These are phyloP conservation scores for Lanistes nyassanus DNA, from an alignment of 1,140 invertebrate species.

Conservation along the genomic window DNA sequence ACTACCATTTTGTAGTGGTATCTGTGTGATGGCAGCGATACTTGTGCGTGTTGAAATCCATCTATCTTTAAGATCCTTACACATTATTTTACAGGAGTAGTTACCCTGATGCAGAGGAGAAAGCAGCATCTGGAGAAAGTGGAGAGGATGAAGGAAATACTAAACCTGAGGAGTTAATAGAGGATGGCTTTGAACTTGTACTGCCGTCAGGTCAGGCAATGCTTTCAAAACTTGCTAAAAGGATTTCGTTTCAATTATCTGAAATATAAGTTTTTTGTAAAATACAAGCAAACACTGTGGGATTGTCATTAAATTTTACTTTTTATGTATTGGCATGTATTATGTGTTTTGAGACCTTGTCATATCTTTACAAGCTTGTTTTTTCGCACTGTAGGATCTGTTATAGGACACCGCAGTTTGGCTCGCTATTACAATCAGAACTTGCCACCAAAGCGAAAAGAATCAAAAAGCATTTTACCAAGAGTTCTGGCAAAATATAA, in stretches of 20 bases:
- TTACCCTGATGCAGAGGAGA: conserved; percentile 57
- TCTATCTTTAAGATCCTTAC: conserved; percentile 44
- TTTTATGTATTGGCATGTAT: too few species aligned
- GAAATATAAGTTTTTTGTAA: not conserved
- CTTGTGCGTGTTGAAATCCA: conserved; percentile 63
- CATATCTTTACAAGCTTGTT: too few species aligned
- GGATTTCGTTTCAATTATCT: conserved; percentile 5
- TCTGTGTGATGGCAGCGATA: not conserved
- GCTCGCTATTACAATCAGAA: conserved; percentile 76
- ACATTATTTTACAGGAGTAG: conserved; percentile 56
- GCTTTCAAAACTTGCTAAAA: not conserved
- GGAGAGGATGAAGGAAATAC: conserved; percentile 78
- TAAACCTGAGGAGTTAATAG: conserved; percentile 73
- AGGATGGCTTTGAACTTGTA: conserved; percentile 83
- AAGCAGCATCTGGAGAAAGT: conserved; percentile 39
- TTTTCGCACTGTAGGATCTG: conserved; percentile 80
- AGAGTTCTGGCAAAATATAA: conserved; percentile 81
- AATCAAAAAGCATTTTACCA: conserved; percentile 48
- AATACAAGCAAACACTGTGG: too few species aligned
- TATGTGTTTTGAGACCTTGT: too few species aligned
- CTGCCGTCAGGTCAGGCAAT: conserved; percentile 69
- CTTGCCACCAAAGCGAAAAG: conserved; percentile 49
- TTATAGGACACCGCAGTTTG: conserved; percentile 90
- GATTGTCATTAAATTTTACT: too few species aligned
- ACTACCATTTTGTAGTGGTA: too few species aligned